These are phyloP conservation scores for Melolontha melolontha DNA, from an alignment of 2,888 invertebrate genomes.

Conservation along the genomic window DNA sequence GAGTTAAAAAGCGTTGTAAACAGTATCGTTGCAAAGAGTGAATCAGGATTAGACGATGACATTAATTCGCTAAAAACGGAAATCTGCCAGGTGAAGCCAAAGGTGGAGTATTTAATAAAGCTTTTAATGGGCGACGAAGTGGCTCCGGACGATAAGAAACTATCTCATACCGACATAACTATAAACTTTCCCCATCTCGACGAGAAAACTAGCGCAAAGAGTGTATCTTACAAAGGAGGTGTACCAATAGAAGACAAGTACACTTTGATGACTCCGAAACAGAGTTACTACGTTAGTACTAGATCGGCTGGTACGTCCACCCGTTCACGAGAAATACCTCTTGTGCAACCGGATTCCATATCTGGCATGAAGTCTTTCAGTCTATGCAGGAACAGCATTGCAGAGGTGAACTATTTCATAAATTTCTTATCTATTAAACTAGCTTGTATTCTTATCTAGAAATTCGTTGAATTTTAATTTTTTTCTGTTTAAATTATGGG, in stretches of 20 bases:
- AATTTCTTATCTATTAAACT: no score
- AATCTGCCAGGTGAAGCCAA: conserved; percentile 1
- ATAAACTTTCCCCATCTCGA: no score
- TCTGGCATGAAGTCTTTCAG: no score
- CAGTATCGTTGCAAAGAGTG: not conserved
- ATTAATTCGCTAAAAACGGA: not conserved
- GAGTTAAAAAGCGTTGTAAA: not conserved
- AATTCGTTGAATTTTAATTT: no score
- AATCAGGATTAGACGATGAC: conserved; percentile 10
- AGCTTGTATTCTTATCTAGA: no score
- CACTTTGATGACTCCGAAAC: not conserved
- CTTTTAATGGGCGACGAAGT: not conserved
- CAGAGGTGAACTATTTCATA: no score
- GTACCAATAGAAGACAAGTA: not conserved
- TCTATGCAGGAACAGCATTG: no score
- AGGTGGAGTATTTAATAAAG: conserved; percentile 9
- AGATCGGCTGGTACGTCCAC: not conserved
- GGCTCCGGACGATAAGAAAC: not conserved
- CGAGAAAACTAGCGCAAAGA: not conserved
- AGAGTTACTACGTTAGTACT: not conserved
- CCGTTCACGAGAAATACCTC: no score
- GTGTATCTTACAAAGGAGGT: not conserved
- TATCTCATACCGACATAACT: not conserved
- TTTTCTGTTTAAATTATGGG: no score
- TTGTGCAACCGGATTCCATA: no score